These are phyloP conservation scores for Phortica okadai DNA, from an alignment of 2,888 invertebrate genomes.

Conservation along the genomic window DNA sequence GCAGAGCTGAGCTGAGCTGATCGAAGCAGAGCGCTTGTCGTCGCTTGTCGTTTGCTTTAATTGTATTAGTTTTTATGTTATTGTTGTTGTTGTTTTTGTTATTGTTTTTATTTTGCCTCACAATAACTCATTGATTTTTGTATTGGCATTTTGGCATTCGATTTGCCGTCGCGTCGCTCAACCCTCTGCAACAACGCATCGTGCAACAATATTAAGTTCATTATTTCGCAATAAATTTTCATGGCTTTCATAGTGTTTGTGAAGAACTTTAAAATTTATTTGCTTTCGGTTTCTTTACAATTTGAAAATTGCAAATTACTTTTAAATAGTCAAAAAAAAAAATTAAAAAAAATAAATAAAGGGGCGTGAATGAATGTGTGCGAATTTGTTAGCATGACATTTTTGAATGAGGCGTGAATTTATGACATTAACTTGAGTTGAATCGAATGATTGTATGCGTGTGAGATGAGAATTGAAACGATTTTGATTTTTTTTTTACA, in stretches of 20 bases:
- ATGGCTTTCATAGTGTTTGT: neutral
- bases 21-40: neutral
- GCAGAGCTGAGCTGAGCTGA: too few relatives aligned
- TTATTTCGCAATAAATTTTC: conserved; percentile 72
- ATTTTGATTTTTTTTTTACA: too few relatives aligned
- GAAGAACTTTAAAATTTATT: conserved; percentile 14
- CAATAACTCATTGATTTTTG: conserved; percentile 11
- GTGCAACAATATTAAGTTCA: conserved; percentile 71
- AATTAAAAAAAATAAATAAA: neutral
- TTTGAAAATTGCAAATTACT: conserved; percentile 1
- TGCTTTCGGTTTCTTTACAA: neutral
- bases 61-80: neutral
- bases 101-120: neutral
- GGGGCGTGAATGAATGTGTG: neutral
- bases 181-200: conserved; percentile 26
- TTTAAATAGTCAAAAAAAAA: neutral
- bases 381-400: neutral
- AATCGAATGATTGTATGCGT: too few relatives aligned
- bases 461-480: too few relatives aligned
- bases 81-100: neutral
- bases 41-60: neutral
- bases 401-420: neutral
- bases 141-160: neutral
- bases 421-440: too few relatives aligned
- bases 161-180: neutral